These are phyloP conservation scores for Aspiorhynchus laticeps DNA, from an alignment of 2,113 vertebrate genomes.

Conservation along the genomic window DNA sequence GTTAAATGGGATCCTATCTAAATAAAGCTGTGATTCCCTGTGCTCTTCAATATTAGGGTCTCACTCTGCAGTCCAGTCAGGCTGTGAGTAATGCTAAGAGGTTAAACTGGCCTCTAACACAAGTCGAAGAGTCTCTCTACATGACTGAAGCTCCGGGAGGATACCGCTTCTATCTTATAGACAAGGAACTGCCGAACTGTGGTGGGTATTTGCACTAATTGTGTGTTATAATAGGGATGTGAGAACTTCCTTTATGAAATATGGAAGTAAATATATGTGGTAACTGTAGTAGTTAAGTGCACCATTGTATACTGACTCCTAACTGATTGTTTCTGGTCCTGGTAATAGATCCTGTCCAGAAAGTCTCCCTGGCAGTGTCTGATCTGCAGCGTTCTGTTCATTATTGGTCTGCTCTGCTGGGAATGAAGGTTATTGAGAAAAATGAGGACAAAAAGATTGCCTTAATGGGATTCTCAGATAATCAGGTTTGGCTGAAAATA, in stretches of 20 bases:
- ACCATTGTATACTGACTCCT: neutral
- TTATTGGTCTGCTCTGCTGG: conserved; percentile 88
- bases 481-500: conserved; percentile 77
- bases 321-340: conserved; percentile 28
- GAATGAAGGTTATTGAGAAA: conserved; percentile 88
- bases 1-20: neutral
- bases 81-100: conserved; percentile 86
- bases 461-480: conserved; percentile 86
- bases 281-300: neutral
- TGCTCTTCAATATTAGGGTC: conserved; percentile 74
- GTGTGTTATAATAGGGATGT: neutral
- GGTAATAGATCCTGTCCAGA: conserved; percentile 87
- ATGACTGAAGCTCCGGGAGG: conserved; percentile 88
- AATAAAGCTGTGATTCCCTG: neutral
- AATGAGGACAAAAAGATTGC: conserved; percentile 81
- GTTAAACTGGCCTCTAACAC: conserved; percentile 86
- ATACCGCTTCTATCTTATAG: conserved; percentile 89
- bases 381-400: conserved; percentile 82
- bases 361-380: conserved; percentile 90
- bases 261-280: neutral
- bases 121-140: conserved; percentile 80
- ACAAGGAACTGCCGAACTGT: conserved; percentile 74
- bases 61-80: conserved; percentile 88
- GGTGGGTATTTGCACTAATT: conserved; percentile 71
- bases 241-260: neutral